Evolutionary conservation across 1,140 invertebrate species (phyloP), one percentile per base, ranked within the genome.

Genomic region (Physella acuta): DNA sequence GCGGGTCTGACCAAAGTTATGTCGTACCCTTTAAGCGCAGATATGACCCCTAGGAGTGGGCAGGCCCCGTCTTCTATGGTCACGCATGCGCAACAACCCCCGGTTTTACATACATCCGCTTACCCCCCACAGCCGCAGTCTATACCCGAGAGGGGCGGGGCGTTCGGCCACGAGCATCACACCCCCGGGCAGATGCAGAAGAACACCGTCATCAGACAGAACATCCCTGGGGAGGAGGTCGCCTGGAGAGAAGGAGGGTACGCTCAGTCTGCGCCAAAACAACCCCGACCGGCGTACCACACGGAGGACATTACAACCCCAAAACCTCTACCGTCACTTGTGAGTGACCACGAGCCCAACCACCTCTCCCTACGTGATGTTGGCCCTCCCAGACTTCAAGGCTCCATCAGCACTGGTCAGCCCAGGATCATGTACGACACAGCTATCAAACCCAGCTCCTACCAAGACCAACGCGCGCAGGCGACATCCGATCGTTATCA

Each of bases 381-480:
- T 24, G 55, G 26, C 26, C 36, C 55, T 20, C 3, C 26, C 4
- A 59, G 53, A 58, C 36, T 58, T 33, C 65, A 68, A 34, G 65
- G 65, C 1, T 68, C 65, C 17, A 68, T 68, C 33, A 68, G 65
- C 31, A 68, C 65, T 5, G 65, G 65, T 37, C 65, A 68, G 36
- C 65, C 65, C 14, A 56, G 65, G 55, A 59, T 68, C 5, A n/a
- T 68, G 55, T 53, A 55, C 28, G 63, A 66, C 20, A 26, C 37
- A 1, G 16, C 20, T 20, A 53, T 5, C 17, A 66, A 66, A 36
- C 17, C 39, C n/a, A 36, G 5, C 28, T 14, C 34, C 33, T 68
- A 56, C n/a, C 36, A 31, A 58, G 53, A 68, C 30, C 53, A 44
- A n/a, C 2, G 24, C n/a, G 3, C 39, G 1, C 37, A 51, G n/a